Evolutionary conservation across 2,113 vertebrate genomes (phyloP).

Genomic region (human): DNA sequence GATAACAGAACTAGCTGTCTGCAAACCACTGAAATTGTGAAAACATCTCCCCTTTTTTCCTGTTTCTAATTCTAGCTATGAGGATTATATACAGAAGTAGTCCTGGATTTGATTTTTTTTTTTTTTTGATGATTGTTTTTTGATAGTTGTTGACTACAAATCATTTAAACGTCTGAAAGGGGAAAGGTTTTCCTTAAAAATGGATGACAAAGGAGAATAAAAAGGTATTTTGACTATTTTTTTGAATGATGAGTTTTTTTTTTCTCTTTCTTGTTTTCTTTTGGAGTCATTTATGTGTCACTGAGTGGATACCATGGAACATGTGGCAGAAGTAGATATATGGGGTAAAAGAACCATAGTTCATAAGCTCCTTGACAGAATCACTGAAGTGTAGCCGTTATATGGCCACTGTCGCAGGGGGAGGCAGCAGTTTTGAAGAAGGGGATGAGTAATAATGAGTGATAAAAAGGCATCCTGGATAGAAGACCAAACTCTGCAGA

Average conservation of each 20-base stretch:
- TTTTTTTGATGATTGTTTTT: neutral
- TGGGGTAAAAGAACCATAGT: neutral
- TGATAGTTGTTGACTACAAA: neutral
- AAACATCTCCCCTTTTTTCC: neutral
- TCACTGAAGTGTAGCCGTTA: neutral
- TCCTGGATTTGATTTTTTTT: neutral
- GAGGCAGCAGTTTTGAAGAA: neutral
- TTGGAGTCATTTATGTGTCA: neutral
- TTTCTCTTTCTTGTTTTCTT: neutral
- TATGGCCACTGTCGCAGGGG: neutral
- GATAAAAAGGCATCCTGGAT: neutral
- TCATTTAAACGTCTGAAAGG: constrained; percentile 1
- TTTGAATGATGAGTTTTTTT: neutral
- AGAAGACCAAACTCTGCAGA: neutral
- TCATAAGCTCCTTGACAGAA: neutral
- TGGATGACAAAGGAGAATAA: neutral
- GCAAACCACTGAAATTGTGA: neutral
- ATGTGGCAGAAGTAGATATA: neutral
- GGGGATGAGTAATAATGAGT: neutral
- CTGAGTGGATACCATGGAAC: neutral
- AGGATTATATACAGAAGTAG: neutral
- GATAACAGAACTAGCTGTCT: neutral
- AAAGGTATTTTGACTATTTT: neutral
- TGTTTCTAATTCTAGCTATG: neutral
- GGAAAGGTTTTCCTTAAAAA: neutral